Conservation (phyloP, 2,797 vertebrate genomes). For the Dallia pectoralis region DNA sequence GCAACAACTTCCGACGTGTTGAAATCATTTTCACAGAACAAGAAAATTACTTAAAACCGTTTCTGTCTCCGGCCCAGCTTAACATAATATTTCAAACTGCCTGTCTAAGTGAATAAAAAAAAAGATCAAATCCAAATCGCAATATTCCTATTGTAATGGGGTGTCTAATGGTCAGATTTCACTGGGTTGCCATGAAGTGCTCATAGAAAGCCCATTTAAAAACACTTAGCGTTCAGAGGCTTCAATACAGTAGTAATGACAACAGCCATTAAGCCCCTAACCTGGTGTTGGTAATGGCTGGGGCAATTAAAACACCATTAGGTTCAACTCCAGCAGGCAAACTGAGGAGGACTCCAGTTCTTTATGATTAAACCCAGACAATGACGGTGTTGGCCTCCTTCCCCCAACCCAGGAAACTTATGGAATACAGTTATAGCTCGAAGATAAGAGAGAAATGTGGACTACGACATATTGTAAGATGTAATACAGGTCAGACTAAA, state of each 20-base stretch:
- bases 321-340: slow-evolving; percentile 18
- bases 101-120: slow-evolving; percentile 1
- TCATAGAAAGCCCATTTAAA: slow-evolving; percentile 33
- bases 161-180: slow-evolving; percentile 14
- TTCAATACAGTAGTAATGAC: slow-evolving; percentile 29
- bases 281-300: slow-evolving; percentile 26
- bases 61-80: background rate
- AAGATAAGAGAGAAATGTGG: background rate
- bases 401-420: background rate
- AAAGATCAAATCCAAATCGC: background rate
- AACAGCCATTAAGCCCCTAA: slow-evolving; percentile 20
- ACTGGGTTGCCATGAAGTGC: slow-evolving; percentile 8
- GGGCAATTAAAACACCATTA: slow-evolving; percentile 39
- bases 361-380: slow-evolving; percentile 2
- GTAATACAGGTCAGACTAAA: background rate
- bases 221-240: slow-evolving; percentile 28
- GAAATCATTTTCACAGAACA: background rate
- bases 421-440: background rate
- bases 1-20: background rate
- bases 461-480: background rate
- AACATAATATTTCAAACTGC: background rate
- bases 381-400: slow-evolving; percentile 1
- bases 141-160: background rate
- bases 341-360: background rate
- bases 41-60: background rate